These are phyloP conservation scores for Diarsia brunnea DNA, from an alignment of 2,888 invertebrate genomes.

Conservation along the genomic window DNA sequence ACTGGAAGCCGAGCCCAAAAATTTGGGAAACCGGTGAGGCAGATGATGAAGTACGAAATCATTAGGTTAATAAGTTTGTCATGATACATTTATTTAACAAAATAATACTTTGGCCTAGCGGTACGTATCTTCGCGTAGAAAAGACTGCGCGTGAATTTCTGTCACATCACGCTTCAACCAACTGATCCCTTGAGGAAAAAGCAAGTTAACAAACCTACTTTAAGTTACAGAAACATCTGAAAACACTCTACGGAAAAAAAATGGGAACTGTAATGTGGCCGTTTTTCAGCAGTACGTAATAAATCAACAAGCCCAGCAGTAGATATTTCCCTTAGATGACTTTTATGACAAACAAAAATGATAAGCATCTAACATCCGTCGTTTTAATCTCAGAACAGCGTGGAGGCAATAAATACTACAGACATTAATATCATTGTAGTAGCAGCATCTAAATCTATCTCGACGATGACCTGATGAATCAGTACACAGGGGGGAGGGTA, in stretches of 20 bases:
- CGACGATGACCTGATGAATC: slow-evolving; percentile 78
- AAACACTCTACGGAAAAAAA: slow-evolving; percentile 18
- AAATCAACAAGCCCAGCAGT: background rate
- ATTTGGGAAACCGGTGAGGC: too few species aligned
- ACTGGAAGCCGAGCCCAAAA: too few species aligned
- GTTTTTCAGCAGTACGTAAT: slow-evolving; percentile 2
- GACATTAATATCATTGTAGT: slow-evolving; percentile 57
- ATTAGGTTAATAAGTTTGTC: too few species aligned
- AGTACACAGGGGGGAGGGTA: slow-evolving; percentile 64
- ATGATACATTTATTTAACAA: too few species aligned
- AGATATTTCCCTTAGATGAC: slow-evolving; percentile 18
- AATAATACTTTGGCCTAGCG: background rate
- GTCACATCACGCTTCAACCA: slow-evolving; percentile 3
- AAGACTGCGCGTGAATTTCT: background rate
- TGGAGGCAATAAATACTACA: slow-evolving; percentile 56
- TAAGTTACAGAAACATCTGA: slow-evolving; percentile 26
- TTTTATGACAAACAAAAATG: slow-evolving; percentile 37
- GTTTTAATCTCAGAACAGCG: slow-evolving; percentile 41
- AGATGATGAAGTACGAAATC: too few species aligned
- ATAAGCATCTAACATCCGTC: slow-evolving; percentile 34
- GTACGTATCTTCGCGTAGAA: background rate
- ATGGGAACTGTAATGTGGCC: background rate
- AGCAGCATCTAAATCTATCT: slow-evolving; percentile 67
- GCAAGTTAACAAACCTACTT: slow-evolving; percentile 2
- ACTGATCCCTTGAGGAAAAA: slow-evolving; percentile 22